Evolutionary conservation across 2,113 vertebrate genomes (phyloP), one percentile per base, ranked within the genome.

Genomic region (Kryptolebias marmoratus): DNA sequence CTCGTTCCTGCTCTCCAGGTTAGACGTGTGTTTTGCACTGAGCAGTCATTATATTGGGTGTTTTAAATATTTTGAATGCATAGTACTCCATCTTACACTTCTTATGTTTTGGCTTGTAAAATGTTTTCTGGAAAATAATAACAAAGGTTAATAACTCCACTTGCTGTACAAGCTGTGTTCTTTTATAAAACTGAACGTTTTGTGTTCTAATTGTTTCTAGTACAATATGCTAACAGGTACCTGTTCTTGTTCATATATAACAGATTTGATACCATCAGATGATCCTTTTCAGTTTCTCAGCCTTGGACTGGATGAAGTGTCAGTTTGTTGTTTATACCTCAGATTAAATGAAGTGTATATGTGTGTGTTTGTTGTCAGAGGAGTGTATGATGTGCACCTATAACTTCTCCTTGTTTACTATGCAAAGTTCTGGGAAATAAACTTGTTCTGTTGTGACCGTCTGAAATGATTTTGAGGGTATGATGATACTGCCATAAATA

Each of bases 391-490:
- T 54, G 16, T 61, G 45, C 47, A 68, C 48, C 42, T 31, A 30
- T 4, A 36, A 7, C 36, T 36, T 42, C 5, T 61, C 62, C 50
- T 60, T 69, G 75, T 87, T 87, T 85, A 85, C 91, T 92, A 90
- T 92, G 89, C 89, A 91, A 88, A 71, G 13, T 63, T 14, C 22
- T 83, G 72, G 76, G 81, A 86, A 91, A 90, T 91, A 90, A 90
- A 86, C 2, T 5, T 75, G n/a, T 84, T 77, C 18, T 77, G 42
- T 11, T 73, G 15, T 72, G 36, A 42, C 13, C 53, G 16, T 60
- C 62, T 73, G 5, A 1, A n/a, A 15, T 31, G 5, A 36, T 32
- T 55, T 11, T 18, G 32, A 32, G n/a, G 39, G 50, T 32, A 15
- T 22, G 22, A 22, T 22, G 22, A 22, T 22, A 22, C 22, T 22